phyloP scores from a whole-genome alignment of 2,888 invertebrate genomes.

The Rotaria socialis region DNA sequence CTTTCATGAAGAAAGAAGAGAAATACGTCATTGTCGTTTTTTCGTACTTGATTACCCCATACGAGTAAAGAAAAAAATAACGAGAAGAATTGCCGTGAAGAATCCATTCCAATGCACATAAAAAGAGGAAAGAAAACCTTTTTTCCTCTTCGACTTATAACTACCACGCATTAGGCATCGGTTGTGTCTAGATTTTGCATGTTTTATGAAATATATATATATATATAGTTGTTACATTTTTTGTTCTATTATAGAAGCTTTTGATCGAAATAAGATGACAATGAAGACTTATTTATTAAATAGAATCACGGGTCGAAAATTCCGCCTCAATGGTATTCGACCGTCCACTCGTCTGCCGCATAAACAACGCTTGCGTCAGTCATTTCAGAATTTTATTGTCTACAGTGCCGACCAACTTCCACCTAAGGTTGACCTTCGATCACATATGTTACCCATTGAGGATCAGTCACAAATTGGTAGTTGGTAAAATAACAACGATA shows the following conservation, averaged over 20 bases:
- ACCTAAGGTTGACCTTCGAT: not conserved
- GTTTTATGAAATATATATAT: not conserved
- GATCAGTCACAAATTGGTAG: no score
- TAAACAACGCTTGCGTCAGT: not conserved
- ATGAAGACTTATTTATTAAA: not conserved
- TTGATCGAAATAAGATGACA: not conserved
- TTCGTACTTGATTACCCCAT: not conserved
- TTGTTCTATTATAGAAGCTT: not conserved
- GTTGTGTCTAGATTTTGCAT: not conserved
- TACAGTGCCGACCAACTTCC: not conserved
- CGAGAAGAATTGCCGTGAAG: not conserved
- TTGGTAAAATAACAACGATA: no score
- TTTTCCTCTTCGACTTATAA: not conserved
- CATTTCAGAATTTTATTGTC: not conserved
- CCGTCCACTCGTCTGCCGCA: not conserved
- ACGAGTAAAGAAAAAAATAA: not conserved
- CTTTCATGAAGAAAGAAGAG: not conserved
- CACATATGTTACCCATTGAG: no score
- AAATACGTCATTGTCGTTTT: not conserved
- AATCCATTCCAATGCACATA: not conserved
- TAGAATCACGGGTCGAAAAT: not conserved
- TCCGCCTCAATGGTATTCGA: not conserved
- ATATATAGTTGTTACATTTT: no score
- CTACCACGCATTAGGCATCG: not conserved
- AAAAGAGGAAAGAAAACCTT: not conserved